Conservation (phyloP, 2,113 vertebrate species). For the Motacilla alba region DNA sequence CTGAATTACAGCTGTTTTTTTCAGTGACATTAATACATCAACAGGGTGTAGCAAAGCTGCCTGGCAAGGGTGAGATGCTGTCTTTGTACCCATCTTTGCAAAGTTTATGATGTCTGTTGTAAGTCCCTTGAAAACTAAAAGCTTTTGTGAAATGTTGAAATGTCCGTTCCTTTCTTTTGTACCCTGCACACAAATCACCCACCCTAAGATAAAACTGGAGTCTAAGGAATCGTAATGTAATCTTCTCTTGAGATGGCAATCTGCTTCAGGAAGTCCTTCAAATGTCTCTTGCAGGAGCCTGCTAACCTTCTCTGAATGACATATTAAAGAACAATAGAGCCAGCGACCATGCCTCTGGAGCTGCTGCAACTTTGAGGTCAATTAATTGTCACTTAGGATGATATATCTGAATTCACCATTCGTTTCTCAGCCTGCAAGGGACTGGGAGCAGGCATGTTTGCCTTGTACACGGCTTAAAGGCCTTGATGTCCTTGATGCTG, state of each 20-base stretch:
- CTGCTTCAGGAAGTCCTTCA: slow-evolving; percentile 20
- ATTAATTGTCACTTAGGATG: slow-evolving; percentile 40
- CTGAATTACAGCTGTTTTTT: not conserved
- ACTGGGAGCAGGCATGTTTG: not conserved
- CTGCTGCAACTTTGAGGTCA: slow-evolving; percentile 33
- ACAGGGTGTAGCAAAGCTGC: not conserved
- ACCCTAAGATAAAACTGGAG: not conserved
- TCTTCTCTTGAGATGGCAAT: not conserved
- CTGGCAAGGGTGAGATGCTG: not conserved
- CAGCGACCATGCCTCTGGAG: not conserved
- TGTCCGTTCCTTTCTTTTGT: not conserved
- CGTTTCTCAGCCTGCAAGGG: not conserved
- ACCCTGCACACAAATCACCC: not conserved
- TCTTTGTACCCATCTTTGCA: not conserved
- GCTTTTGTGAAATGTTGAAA: slow-evolving; percentile 16
- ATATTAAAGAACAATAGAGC: slow-evolving; percentile 30
- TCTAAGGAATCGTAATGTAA: slow-evolving; percentile 40
- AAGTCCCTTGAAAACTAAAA: slow-evolving; percentile 25
- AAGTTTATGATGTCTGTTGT: slow-evolving; percentile 3
- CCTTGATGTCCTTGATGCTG: not conserved
- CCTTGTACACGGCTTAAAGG: not conserved
- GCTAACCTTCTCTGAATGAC: slow-evolving; percentile 32
- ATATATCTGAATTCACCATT: not conserved
- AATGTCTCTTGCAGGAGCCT: not conserved
- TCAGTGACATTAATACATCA: not conserved